A percentile compares a stretch with the other conserved stretches of the same genome.
phyloP scores from a whole-genome alignment of 2,797 vertebrate species.

The Dipus sagitta region DNA sequence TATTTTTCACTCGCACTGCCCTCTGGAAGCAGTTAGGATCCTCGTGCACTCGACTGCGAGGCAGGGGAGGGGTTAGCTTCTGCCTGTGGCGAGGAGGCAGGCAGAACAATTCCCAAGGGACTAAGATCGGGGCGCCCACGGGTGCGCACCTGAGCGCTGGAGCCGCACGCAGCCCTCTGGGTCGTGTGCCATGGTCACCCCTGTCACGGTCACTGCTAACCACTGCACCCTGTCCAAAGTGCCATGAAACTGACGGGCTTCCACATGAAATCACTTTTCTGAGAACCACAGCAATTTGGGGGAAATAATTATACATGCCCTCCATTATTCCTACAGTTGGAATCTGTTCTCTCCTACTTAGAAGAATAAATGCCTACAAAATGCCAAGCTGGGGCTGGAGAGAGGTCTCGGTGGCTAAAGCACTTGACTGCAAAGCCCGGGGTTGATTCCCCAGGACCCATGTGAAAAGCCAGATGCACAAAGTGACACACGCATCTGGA shows the following conservation, averaged over 20 bases:
- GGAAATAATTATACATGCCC: not conserved
- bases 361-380: not conserved
- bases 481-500: too few relatives aligned
- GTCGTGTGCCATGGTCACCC: not conserved
- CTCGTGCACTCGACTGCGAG: not conserved
- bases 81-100: not conserved
- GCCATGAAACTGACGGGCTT: not conserved
- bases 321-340: not conserved
- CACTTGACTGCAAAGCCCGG: too few relatives aligned
- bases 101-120: not conserved
- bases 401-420: too few relatives aligned
- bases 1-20: conserved; percentile 83
- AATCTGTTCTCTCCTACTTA: not conserved
- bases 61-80: not conserved
- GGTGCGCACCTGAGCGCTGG: accelerated
- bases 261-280: conserved; percentile 1
- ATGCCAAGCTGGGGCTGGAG: not conserved
- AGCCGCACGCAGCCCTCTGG: not conserved
- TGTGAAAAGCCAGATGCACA: too few relatives aligned
- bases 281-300: conserved; percentile 24
- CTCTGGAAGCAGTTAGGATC: conserved; percentile 72
- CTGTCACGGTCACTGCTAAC: not conserved
- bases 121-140: accelerated
- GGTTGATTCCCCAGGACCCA: too few relatives aligned
- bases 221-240: not conserved